Evolutionary conservation across 2,113 vertebrate species (phyloP).

Genomic region (Cryptomyrus ogoouensis): DNA sequence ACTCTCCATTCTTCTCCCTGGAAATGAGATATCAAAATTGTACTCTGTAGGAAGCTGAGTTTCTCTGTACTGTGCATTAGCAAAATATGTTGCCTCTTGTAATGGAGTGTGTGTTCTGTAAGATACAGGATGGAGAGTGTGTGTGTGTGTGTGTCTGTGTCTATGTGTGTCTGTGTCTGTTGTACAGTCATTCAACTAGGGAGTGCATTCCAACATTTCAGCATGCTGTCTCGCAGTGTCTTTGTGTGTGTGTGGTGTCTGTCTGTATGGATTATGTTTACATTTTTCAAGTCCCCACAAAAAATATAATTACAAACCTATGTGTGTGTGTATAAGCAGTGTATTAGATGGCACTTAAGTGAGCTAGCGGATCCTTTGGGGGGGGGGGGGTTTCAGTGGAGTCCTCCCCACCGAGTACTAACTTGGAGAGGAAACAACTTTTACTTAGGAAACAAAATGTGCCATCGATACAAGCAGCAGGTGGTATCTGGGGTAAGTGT

Average conservation of each 20-base stretch:
- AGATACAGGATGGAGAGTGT: background rate
- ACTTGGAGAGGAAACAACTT: background rate
- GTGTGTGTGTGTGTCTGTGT: background rate
- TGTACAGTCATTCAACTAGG: background rate
- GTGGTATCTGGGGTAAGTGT: background rate
- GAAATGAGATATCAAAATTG: conserved; percentile 8
- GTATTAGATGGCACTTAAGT: background rate
- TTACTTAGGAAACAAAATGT: conserved; percentile 1
- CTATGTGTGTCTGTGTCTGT: background rate
- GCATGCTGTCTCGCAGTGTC: background rate
- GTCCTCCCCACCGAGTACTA: background rate
- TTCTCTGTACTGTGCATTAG: background rate
- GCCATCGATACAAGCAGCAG: background rate
- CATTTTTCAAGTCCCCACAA: too few species aligned
- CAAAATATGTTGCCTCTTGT: background rate
- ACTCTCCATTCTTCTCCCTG: background rate
- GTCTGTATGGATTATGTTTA: background rate
- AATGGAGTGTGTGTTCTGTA: background rate
- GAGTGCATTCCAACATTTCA: background rate
- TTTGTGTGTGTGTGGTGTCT: background rate
- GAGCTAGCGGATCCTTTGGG: background rate
- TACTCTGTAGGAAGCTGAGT: background rate
- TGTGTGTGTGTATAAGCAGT: background rate
- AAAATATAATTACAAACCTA: too few species aligned
- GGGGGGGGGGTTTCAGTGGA: conserved; percentile 3